Evolutionary conservation across 2,797 vertebrate species (phyloP).

Genomic region (Hyperoplus lanceolatus): DNA sequence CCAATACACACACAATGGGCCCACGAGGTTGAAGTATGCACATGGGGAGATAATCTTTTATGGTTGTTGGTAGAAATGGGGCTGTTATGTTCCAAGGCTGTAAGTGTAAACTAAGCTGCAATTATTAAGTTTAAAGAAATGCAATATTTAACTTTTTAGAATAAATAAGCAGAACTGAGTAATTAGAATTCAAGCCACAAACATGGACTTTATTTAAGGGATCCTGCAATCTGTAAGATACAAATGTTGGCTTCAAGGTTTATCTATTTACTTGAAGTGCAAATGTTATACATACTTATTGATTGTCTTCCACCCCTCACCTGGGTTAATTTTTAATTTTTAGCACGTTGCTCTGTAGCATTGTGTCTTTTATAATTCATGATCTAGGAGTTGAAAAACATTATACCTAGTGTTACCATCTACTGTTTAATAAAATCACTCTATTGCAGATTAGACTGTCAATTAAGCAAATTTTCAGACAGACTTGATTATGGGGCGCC

Average conservation of each 20-base stretch:
- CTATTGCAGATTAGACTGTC: not conserved
- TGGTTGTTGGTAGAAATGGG: slow-evolving; percentile 8
- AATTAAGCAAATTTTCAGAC: not conserved
- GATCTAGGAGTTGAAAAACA: not conserved
- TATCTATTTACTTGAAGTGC: not conserved
- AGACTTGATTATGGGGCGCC: too few relatives aligned
- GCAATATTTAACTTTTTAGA: not conserved
- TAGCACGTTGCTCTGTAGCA: not conserved
- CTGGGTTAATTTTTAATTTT: not conserved
- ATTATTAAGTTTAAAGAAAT: not conserved
- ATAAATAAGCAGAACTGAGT: not conserved
- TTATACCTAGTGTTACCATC: not conserved
- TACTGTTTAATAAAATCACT: not conserved
- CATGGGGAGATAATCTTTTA: slow-evolving; percentile 39
- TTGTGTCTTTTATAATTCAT: not conserved
- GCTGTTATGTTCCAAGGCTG: slow-evolving; percentile 13
- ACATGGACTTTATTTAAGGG: not conserved
- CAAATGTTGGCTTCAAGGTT: not conserved
- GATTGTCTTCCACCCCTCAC: not conserved
- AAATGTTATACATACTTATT: not conserved
- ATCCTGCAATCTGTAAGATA: not conserved
- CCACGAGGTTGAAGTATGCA: slow-evolving; percentile 33
- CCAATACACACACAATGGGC: slow-evolving; percentile 31
- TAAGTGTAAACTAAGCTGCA: not conserved
- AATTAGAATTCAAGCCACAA: not conserved